A percentile compares a stretch with the other conserved stretches of the same genome.
These are phyloP conservation scores for Baccha elongata DNA, from an alignment of 2,888 invertebrate genomes.

Conservation along the genomic window DNA sequence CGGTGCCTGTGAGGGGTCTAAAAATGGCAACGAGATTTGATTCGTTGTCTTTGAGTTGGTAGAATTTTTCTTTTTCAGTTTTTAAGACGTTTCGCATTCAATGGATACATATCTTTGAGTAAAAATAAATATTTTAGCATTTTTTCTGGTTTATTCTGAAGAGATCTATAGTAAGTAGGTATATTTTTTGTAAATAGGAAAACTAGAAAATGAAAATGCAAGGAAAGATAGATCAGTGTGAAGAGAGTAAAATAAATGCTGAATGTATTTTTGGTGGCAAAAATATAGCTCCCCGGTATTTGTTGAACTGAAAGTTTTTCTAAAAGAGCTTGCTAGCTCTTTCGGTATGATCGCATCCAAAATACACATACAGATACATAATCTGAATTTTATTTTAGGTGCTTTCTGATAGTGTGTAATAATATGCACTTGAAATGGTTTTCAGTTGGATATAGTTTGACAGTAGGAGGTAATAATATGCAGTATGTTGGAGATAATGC, in stretches of 20 bases:
- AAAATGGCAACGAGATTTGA: slow-evolving; percentile 76
- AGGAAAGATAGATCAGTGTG: slow-evolving; percentile 51
- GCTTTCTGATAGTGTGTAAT: slow-evolving; percentile 44
- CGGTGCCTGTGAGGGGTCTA: slow-evolving; percentile 75
- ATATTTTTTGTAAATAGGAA: slow-evolving; percentile 27
- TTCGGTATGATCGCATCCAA: slow-evolving; percentile 5
- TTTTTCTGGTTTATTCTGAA: slow-evolving; percentile 74
- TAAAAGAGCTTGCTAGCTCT: slow-evolving; percentile 18
- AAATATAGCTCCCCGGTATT: slow-evolving; percentile 79
- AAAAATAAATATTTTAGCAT: slow-evolving; percentile 75
- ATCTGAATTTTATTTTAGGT: slow-evolving; percentile 51
- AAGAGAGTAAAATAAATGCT: slow-evolving; percentile 60
- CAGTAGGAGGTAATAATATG: slow-evolving; percentile 71
- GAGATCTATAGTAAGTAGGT: slow-evolving; percentile 16
- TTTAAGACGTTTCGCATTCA: slow-evolving; percentile 68
- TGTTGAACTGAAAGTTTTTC: slow-evolving; percentile 64
- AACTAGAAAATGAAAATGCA: slow-evolving; percentile 32
- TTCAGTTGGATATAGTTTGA: slow-evolving; percentile 43
- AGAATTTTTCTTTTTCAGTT: slow-evolving; percentile 62
- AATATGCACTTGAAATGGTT: slow-evolving; percentile 72
- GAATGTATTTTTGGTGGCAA: slow-evolving; percentile 81
- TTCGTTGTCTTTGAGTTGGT: slow-evolving; percentile 71
- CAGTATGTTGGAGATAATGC: slow-evolving; percentile 59
- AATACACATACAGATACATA: slow-evolving; percentile 40
- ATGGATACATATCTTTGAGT: slow-evolving; percentile 75